A percentile compares a stretch with the other conserved stretches of the same genome.
Conservation (phyloP, 2,113 vertebrate genomes). For the Hiodon tergisus region DNA sequence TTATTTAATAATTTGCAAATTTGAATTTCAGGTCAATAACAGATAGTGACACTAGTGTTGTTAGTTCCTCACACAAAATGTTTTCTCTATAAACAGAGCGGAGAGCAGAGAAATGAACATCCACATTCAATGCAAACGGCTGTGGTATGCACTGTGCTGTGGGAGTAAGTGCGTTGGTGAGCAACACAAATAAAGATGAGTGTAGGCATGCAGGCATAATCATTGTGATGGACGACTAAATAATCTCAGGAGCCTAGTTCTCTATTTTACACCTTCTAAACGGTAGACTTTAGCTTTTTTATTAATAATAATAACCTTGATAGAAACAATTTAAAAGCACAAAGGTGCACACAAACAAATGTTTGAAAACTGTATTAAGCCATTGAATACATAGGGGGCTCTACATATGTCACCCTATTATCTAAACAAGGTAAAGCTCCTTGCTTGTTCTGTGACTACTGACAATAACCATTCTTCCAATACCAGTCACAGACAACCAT, state of each 20-base stretch:
- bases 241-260: constrained; percentile 60
- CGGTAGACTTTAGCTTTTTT: neutral
- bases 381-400: too few relatives aligned
- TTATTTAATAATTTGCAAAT: too few relatives aligned
- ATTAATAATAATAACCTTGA: neutral
- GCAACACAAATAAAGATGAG: constrained; percentile 53
- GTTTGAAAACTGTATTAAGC: too few relatives aligned
- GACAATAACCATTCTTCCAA: neutral
- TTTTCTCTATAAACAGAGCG: constrained; percentile 43
- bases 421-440: neutral
- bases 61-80: constrained; percentile 56
- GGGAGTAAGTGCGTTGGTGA: constrained; percentile 58
- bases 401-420: too few relatives aligned
- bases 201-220: constrained; percentile 60
- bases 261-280: constrained; percentile 35
- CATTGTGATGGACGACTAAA: constrained; percentile 58
- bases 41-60: too few relatives aligned
- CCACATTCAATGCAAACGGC: constrained; percentile 50
- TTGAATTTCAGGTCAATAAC: neutral
- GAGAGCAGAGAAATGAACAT: constrained; percentile 44
- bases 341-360: too few relatives aligned
- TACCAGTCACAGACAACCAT: constrained; percentile 2
- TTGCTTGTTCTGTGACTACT: constrained; percentile 14
- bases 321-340: too few relatives aligned
- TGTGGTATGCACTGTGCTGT: constrained; percentile 52